Conservation (phyloP, 2,113 vertebrate genomes). For the Melierax canorus region DNA sequence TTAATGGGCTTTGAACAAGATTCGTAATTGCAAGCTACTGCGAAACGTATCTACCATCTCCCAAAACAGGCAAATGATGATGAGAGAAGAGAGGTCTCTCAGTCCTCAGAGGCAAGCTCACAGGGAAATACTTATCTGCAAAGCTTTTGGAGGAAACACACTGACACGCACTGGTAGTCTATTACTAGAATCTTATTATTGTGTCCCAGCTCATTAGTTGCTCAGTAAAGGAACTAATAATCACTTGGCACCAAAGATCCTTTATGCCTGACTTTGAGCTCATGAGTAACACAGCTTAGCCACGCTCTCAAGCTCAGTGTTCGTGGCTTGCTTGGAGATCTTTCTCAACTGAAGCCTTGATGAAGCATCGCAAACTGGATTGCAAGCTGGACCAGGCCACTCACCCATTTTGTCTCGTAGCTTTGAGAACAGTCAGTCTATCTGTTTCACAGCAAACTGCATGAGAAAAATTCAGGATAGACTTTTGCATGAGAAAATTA, state of each 20-base stretch:
- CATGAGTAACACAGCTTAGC: rapidly evolving
- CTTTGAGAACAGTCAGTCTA: background rate
- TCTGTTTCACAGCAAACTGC: background rate
- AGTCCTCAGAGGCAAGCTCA: background rate
- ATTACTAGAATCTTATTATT: background rate
- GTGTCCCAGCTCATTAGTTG: background rate
- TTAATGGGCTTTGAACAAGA: background rate
- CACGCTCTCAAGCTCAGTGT: background rate
- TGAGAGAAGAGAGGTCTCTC: background rate
- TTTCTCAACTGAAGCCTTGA: background rate
- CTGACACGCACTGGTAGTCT: background rate
- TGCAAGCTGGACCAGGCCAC: background rate
- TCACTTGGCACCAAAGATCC: background rate
- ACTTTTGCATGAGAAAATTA: background rate
- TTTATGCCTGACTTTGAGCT: background rate
- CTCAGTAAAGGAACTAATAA: background rate
- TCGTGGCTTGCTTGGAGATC: background rate
- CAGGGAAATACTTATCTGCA: background rate
- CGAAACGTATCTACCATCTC: background rate
- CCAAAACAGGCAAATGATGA: background rate
- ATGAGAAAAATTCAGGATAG: background rate
- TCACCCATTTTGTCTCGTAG: rapidly evolving
- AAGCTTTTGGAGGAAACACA: background rate
- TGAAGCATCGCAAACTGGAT: background rate
- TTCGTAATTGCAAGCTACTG: background rate